Evolutionary conservation across 2,888 invertebrate species (phyloP), one percentile per base, ranked within the genome.

Genomic region (Ophioninae sp.): DNA sequence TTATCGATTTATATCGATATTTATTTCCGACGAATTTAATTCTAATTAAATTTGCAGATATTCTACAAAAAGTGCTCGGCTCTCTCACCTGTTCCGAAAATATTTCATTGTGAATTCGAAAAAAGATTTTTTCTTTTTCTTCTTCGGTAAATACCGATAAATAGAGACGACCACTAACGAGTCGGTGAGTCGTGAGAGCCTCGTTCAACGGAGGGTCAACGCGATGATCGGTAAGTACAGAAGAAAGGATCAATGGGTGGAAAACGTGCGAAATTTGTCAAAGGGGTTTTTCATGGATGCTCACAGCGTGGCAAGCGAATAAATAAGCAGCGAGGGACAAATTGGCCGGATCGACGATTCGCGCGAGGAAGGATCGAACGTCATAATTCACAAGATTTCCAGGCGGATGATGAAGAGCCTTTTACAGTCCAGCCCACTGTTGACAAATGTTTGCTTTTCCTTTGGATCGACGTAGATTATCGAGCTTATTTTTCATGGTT

Each of bases 361-460:
- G n/a, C 56, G 6, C 21, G 7, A 23, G 77, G 75, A 41, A 67
- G 59, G 30, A 64, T 68, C 59, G 74, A 81, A 72, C 75, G 21
- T 75, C 72, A 72, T 72, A 81, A 84, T 84, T 81, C 75, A 78
- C 75, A 20, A 74, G 79, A 75, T 59, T 59, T 23, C 37, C 30
- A 39, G 39, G 6, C 65, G 56, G 57, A 65, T 37, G 65, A 75
- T 57, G 50, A 62, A 74, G 75, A 75, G 65, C 37, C 39, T 72
- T 21, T 69, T 20, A 20, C 64, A 37, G 39, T 30, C 73, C 2
- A n/a, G n/a, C 23, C 57, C 57, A 20, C 69, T 76, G 75, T 84
- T 75, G 84, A 84, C 84, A 81, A 84, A 81, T 84, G 78, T 75
- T 84, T 84, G 78, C 84, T 83, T 57, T 75, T 80, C 50, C 68